Conservation (phyloP, 2,113 vertebrate species). For the Tretioscincus oriximinensis region DNA sequence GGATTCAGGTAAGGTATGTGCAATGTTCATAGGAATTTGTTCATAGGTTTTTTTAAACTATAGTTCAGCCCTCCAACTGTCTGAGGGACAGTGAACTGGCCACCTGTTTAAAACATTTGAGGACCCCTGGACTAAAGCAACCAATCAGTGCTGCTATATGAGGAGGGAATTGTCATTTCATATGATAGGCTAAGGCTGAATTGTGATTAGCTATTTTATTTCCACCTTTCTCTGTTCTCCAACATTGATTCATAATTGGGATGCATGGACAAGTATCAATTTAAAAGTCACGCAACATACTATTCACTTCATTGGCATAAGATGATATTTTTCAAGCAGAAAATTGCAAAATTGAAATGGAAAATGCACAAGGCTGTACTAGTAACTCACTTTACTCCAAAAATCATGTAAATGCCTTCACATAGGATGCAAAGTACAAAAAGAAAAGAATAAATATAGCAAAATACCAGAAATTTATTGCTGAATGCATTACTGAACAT, state of each 20-base stretch:
- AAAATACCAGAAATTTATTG: conserved; percentile 15
- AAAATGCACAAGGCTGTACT: conserved; percentile 28
- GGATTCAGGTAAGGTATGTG: no score
- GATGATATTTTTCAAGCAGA: conserved; percentile 16
- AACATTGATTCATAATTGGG: not conserved
- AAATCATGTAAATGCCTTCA: conserved; percentile 23
- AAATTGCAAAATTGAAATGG: conserved; percentile 15
- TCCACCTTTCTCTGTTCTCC: not conserved
- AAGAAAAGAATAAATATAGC: not conserved
- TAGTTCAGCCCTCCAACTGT: no score
- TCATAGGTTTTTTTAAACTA: no score
- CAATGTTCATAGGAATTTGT: no score
- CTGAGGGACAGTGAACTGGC: no score
- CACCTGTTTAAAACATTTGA: not conserved
- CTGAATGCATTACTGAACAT: not conserved
- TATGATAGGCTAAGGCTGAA: not conserved
- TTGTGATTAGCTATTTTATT: conserved; percentile 12
- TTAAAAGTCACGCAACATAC: conserved; percentile 11
- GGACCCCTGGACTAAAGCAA: not conserved
- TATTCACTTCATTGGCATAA: conserved; percentile 30
- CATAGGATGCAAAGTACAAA: conserved; percentile 1
- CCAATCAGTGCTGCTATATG: not conserved
- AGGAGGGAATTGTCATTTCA: not conserved
- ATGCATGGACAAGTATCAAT: not conserved
- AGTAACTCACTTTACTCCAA: conserved; percentile 19